Conservation (phyloP, 2,113 vertebrate genomes). For the Indri indri region DNA sequence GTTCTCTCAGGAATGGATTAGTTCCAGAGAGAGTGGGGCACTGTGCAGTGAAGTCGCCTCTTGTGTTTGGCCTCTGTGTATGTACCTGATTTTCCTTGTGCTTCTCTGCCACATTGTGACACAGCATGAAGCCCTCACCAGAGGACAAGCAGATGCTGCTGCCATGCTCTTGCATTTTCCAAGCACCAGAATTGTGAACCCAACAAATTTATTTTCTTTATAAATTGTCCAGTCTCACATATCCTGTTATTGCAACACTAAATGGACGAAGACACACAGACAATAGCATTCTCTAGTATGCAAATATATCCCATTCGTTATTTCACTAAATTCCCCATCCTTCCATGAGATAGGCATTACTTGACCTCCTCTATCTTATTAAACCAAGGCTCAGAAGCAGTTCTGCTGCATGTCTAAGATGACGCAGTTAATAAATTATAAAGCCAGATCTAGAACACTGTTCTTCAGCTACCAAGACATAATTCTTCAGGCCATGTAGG, state of each 20-base stretch:
- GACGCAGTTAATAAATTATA: background rate
- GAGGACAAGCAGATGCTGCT: background rate
- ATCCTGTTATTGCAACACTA: background rate
- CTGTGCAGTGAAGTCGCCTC: background rate
- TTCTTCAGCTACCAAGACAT: background rate
- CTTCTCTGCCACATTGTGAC: background rate
- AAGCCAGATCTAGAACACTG: slow-evolving; percentile 7
- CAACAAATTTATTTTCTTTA: background rate
- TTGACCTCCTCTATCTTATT: background rate
- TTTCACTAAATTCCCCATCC: background rate
- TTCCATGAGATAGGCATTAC: background rate
- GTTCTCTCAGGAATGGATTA: background rate
- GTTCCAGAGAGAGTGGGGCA: background rate
- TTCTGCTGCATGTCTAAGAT: background rate
- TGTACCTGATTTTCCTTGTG: background rate
- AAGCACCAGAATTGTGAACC: background rate
- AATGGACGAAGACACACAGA: background rate
- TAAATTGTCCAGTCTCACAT: background rate
- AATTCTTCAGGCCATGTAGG: background rate
- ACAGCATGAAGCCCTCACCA: background rate
- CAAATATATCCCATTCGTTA: background rate
- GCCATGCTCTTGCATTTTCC: background rate
- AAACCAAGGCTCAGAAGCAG: background rate
- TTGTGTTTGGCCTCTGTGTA: background rate
- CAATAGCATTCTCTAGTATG: background rate